Evolutionary conservation across 2,797 vertebrate genomes (phyloP), one percentile per base, ranked within the genome.

Genomic region (Heteromormyrus szaboi): DNA sequence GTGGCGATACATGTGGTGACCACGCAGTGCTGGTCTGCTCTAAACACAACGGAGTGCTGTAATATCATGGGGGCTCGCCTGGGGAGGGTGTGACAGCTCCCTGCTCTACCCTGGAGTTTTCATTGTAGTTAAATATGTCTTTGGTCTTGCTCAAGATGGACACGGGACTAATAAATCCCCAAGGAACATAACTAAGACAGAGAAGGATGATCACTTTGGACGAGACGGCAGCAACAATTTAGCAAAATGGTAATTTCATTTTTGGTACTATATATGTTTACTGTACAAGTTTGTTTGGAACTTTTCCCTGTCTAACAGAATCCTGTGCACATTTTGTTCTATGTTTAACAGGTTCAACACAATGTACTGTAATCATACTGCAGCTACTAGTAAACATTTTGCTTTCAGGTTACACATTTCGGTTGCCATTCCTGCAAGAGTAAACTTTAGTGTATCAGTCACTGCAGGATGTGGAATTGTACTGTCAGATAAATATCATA

Each of bases 201-300:
- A 44, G 53, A 22, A 86, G 17, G 53, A 65, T 87, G 86, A 62
- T 19, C 86, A 62, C 33, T 62, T 56, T 46, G 33, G 54, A 44
- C 17, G 9, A 22, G 29, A 65, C 37, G n/a, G 5, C 33, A 37
- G 17, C 33, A 17, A 87, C 29, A 59, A 37, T 87, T 62, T 87
- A 87, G 17, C 53, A 87, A 87, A 37, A 87, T 87, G 86, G 86
- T 87, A 87, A 87, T 5, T 29, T 33, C 4, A 53, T 56, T 37
- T 86, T 53, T 76, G 33, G 12, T 76, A 41, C 68, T 76, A 76
- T 46, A 83, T 25, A n/a, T 83, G 79, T 50, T 83, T 50, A 9
- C 9, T 83, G 3, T 41, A n/a, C 1, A 83, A 22, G 44, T 85
- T 85, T 85, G n/a, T 22, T 62, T 62, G 56, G n/a, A 62, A 62